Conservation (phyloP, 1,140 invertebrate species). For the Platyscapa corneri region DNA sequence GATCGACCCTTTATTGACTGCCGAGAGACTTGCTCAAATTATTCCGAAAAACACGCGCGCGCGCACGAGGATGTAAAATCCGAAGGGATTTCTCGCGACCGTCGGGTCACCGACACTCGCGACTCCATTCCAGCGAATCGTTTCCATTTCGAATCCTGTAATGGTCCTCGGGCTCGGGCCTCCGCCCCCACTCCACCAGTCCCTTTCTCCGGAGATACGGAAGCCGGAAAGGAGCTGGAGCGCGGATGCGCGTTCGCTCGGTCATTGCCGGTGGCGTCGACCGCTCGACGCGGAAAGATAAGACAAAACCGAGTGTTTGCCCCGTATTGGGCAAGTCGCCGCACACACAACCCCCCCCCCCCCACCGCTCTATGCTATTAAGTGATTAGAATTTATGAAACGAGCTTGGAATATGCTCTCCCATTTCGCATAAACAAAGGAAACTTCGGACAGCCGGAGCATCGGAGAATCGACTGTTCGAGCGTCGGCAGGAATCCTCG, state of each 20-base stretch:
- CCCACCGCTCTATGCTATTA: background rate
- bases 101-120: background rate
- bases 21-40: background rate
- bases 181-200: background rate
- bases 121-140: background rate
- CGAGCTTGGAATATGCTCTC: background rate
- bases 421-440: background rate
- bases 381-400: background rate
- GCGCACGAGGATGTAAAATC: background rate
- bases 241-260: slow-evolving; percentile 44
- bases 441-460: background rate
- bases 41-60: background rate
- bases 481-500: no score
- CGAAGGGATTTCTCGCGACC: background rate
- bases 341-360: no score
- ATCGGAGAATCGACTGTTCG: background rate
- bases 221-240: slow-evolving; percentile 48
- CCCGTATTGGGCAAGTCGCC: no score
- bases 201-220: slow-evolving; percentile 12
- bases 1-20: background rate
- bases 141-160: background rate
- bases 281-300: background rate
- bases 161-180: background rate
- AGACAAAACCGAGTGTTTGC: background rate
- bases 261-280: slow-evolving; percentile 39